These are phyloP conservation scores for Troglohyphantes excavatus DNA, from an alignment of 2,888 invertebrate species.

Conservation along the genomic window DNA sequence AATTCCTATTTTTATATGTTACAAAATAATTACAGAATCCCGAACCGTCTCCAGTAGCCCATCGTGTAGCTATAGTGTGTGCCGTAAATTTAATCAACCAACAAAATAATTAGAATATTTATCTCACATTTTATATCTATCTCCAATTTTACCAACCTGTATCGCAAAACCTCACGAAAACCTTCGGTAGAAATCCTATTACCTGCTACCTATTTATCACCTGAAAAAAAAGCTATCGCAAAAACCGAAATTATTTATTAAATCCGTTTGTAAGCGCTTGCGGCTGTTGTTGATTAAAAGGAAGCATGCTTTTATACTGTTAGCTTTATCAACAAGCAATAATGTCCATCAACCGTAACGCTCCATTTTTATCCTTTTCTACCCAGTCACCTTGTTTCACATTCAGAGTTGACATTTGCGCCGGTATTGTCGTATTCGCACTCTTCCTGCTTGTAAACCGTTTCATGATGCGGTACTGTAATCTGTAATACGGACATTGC, in stretches of 20 bases:
- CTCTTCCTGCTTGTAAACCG: constrained; percentile 57
- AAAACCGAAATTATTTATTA: neutral
- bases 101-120: too few species aligned
- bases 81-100: too few species aligned
- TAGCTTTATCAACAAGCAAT: constrained; percentile 27
- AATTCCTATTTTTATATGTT: too few species aligned
- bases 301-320: constrained; percentile 27
- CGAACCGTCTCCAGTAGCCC: too few species aligned
- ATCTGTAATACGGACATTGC: constrained; percentile 46
- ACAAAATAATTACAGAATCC: too few species aligned
- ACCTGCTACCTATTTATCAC: neutral
- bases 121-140: too few species aligned
- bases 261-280: constrained; percentile 23
- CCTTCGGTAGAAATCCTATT: neutral
- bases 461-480: constrained; percentile 33
- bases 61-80: too few species aligned
- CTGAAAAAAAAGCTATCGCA: neutral
- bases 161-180: neutral
- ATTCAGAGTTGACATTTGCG: constrained; percentile 42
- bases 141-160: neutral
- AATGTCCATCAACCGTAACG: constrained; percentile 58
- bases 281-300: constrained; percentile 19
- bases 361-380: constrained; percentile 57
- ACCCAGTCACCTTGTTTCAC: constrained; percentile 61
- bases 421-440: constrained; percentile 26